Base-by-base conservation (phyloP, 2,113 vertebrate genomes). In the Hydrochoerus hydrochaeris region DNA sequence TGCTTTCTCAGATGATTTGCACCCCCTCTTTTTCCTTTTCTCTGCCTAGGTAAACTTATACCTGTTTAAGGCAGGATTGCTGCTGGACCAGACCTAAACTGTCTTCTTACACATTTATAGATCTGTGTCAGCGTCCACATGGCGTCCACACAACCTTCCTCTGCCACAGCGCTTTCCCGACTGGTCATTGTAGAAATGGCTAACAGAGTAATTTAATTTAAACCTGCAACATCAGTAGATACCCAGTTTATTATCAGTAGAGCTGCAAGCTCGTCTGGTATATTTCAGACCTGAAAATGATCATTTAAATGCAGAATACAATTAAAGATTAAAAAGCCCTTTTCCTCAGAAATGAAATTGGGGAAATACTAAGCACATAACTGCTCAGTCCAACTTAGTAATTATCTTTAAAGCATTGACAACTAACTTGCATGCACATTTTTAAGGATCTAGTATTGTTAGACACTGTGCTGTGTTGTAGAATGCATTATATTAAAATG, bases 281-380 rank as follows among this genome's bases (percentile, higher is more conserved):
- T 44, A 41, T 10, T 78, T 93, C 19, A 83, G 12, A 24, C 62
- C 82, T 94, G 84, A 86, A 67, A 75, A 81, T 67, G 26, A 93
- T 75, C 41, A 32, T 85, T 73, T 80, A 78, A 78, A 71, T 91
- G 58, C n/a, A 44, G 35, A 83, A 91, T 67, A 69, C 4, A 67
- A 35, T 80, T 71, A 85, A 87, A 90, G 60, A 16, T 97, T 87
- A 54, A 86, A 75, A 94, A 85, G 24, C 6, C 16, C 44, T 95
- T 94, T 86, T 75, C 32, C 49, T 84, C 41, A 44, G 17, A 73
- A 38, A 46, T n/a, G 26, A 73, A 84, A 58, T 44, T 49, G 9
- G n/a, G 32, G 22, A 90, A 60, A 73, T 49, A 1, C 32, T 44
- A 67, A 83, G 63, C 20, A 46, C 24, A 28, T 41, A 20, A 13